A percentile compares a stretch with the other conserved stretches of the same genome.
These are phyloP conservation scores for Pteropus rufus DNA, from an alignment of 2,797 vertebrate species.

Conservation along the genomic window DNA sequence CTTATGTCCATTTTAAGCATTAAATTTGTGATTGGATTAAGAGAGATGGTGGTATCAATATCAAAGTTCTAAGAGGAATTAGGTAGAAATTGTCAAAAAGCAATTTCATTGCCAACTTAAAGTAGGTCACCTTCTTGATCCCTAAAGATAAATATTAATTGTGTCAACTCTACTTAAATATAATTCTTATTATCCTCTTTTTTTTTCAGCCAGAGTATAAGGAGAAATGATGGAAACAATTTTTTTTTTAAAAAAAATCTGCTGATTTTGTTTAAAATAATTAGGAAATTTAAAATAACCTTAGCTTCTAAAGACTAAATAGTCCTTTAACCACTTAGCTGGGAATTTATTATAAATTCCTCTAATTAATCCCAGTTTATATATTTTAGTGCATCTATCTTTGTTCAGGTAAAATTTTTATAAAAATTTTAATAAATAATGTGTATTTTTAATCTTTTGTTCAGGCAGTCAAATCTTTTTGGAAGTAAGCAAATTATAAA, in stretches of 20 bases:
- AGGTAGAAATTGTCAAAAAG: slow-evolving; percentile 28
- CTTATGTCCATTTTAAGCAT: not conserved
- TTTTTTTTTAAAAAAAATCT: not conserved
- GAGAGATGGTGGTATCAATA: not conserved
- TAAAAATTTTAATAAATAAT: slow-evolving; percentile 11
- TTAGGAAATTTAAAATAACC: slow-evolving; percentile 41
- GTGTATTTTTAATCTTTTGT: not conserved
- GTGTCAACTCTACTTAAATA: not conserved
- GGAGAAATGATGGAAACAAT: not conserved
- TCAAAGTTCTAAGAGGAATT: not conserved
- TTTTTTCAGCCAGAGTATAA: not conserved
- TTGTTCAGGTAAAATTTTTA: not conserved
- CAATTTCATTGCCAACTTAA: slow-evolving; percentile 15
- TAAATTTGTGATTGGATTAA: slow-evolving; percentile 25
- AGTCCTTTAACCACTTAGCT: not conserved
- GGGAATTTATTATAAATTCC: slow-evolving; percentile 8
- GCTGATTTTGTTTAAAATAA: not conserved
- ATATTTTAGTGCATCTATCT: not conserved
- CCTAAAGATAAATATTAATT: slow-evolving; percentile 23
- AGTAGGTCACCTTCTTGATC: slow-evolving; percentile 1
- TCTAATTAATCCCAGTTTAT: not conserved
- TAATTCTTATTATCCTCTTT: not conserved
- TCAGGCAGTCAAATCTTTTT: not conserved
- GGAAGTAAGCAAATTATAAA: not conserved
- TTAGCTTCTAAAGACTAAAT: not conserved